phyloP scores from a whole-genome alignment of 2,113 vertebrate genomes.

The Phocoena sinus region DNA sequence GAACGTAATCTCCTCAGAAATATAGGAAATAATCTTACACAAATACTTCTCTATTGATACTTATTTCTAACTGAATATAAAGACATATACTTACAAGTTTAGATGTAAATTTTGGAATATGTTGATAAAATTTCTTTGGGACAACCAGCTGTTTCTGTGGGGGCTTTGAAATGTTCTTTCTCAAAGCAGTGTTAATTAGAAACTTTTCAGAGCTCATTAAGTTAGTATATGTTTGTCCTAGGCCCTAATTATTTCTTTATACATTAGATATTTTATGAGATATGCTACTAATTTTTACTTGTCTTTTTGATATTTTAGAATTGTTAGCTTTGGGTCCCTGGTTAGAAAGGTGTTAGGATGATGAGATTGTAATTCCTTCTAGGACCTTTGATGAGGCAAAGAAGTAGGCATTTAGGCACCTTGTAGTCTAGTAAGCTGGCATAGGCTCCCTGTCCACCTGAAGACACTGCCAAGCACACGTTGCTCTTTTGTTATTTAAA shows the following conservation, averaged over 20 bases:
- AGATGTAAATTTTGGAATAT: neutral
- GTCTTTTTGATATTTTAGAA: constrained; percentile 6
- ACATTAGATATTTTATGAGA: neutral
- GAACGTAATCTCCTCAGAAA: neutral
- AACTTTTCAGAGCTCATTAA: neutral
- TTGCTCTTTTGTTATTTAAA: neutral
- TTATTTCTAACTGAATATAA: neutral
- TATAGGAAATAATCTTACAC: neutral
- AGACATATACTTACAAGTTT: neutral
- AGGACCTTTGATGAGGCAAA: neutral
- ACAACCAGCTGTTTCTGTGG: neutral
- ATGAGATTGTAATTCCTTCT: neutral
- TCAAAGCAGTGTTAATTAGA: neutral
- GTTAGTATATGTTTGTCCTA: neutral
- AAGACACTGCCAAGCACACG: neutral
- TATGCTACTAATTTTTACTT: neutral
- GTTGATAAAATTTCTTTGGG: neutral
- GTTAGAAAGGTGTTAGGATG: neutral
- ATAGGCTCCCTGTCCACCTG: neutral
- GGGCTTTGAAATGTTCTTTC: constrained; percentile 3
- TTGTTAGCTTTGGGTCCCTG: neutral
- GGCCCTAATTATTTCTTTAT: neutral
- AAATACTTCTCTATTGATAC: neutral
- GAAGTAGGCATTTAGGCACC: neutral
- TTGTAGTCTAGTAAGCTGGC: neutral